Evolutionary conservation across 92 coral and sea anemone species (phyloP), one percentile per base, ranked within the genome.

Genomic region (Desmophyllum pertusum): DNA sequence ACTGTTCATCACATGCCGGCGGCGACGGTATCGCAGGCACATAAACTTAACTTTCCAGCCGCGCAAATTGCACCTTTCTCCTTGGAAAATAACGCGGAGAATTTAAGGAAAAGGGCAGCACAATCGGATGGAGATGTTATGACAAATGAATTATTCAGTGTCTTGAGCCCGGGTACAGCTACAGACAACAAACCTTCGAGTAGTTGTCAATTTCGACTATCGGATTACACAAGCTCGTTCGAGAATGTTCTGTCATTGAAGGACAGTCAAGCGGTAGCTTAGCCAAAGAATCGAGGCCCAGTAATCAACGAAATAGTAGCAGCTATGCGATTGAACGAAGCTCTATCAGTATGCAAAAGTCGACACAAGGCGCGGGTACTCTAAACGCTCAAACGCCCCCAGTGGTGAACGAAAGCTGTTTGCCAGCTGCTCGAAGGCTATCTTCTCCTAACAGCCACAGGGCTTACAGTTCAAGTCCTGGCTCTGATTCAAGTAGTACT

Each of bases 1-100:
- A 82, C 86, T 10, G 42, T 82, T 72, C 86, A 82, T 31, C 86
- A 82, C 35, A 55, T 82, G 86, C 86, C 86, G 35, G 29, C 61
- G 17, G 57, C 52, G 31, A n/a, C 42, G 11, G n/a, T n/a, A n/a
- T 4, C 78, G 25, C 55, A 4, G 10, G 76, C 64, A 35, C 65
- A 50, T 25, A 51, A 36, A 27, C 76, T n/a, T n/a, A n/a, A n/a
- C n/a, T n/a, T 52, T n/a, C 27, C 40, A 46, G 15, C 65, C 75
- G 25, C 37, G 46, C 61, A 48, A 46, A 63, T 23, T 18, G 41
- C 52, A 61, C n/a, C 53, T 31, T n/a, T 50, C 65, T 36, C 62
- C 52, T 48, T 35, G 2, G 39, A 35, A 6, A 36, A 52, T 15
- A 64, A 36, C 40, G 66, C 48, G 38, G 43, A 23, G 76, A 70